Evolutionary conservation across 2,113 vertebrate species (phyloP).

Genomic region (Acanthochromis polyacanthus): DNA sequence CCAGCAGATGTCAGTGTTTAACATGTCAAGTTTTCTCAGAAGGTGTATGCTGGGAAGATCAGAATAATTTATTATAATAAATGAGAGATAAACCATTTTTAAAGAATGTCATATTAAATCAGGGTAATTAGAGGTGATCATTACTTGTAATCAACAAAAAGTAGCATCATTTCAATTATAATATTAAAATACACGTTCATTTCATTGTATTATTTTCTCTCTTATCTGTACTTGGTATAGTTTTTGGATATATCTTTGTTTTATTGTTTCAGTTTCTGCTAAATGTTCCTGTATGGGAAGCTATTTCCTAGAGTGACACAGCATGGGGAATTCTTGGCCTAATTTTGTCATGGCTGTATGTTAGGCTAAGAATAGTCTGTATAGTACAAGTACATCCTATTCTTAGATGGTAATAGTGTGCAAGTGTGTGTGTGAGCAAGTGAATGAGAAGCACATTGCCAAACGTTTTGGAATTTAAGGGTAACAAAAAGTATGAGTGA

Average conservation of each 20-base stretch:
- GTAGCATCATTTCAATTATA: too few relatives aligned
- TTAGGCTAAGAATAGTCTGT: background rate
- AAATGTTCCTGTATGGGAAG: background rate
- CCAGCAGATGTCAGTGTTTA: conserved; percentile 65
- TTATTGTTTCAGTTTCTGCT: background rate
- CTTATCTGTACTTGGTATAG: background rate
- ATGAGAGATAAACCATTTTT: too few relatives aligned
- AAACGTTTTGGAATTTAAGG: too few relatives aligned
- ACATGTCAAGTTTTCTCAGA: conserved; percentile 1
- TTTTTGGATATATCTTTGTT: background rate
- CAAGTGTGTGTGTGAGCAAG: too few relatives aligned
- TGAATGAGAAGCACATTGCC: too few relatives aligned
- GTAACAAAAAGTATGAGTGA: too few relatives aligned
- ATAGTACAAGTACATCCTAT: background rate
- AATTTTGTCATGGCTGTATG: background rate
- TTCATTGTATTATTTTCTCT: too few relatives aligned
- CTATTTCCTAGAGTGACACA: background rate
- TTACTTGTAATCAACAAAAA: background rate
- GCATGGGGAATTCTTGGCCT: background rate
- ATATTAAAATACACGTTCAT: too few relatives aligned
- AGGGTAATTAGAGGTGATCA: background rate
- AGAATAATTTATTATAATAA: background rate
- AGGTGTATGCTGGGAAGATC: background rate
- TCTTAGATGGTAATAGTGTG: too few relatives aligned
- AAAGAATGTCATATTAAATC: too few relatives aligned